phyloP scores from a whole-genome alignment of 2,888 invertebrate species.

The Tipula unca region DNA sequence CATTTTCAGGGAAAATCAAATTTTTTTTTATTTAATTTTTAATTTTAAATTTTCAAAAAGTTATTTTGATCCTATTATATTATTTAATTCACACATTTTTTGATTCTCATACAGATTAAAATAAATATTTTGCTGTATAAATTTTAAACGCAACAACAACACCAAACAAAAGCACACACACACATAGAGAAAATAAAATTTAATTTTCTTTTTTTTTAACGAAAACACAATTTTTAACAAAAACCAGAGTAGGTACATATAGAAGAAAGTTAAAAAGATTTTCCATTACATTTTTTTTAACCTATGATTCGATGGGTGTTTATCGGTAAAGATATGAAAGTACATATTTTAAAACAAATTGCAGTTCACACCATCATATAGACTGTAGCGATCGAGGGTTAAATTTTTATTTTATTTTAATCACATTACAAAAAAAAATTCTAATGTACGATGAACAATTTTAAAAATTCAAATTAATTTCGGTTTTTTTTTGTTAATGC shows the following conservation, averaged over 20 bases:
- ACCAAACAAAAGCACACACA: background rate
- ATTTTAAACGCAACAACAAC: background rate
- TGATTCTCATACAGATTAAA: background rate
- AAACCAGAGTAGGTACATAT: background rate
- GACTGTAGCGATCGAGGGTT: background rate
- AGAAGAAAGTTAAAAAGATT: background rate
- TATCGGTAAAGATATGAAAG: background rate
- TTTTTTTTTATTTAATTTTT: background rate
- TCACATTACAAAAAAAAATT: background rate
- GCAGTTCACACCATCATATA: too few relatives aligned
- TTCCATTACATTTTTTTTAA: background rate
- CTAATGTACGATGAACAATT: background rate
- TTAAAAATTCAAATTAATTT: background rate
- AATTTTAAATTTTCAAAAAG: background rate
- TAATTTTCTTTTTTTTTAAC: background rate
- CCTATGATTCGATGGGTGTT: background rate
- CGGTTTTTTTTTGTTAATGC: background rate
- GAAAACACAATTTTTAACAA: background rate
- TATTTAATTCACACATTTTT: background rate
- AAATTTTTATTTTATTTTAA: background rate
- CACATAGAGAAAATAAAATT: background rate
- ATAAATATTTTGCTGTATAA: background rate
- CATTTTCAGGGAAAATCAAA: background rate
- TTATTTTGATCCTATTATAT: conserved; percentile 8
- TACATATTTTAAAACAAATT: too few relatives aligned